Percentiles rank a stretch among this genome's conserved stretches.
These are phyloP conservation scores for Sitta europaea DNA, from an alignment of 2,113 vertebrate genomes.

Conservation along the genomic window DNA sequence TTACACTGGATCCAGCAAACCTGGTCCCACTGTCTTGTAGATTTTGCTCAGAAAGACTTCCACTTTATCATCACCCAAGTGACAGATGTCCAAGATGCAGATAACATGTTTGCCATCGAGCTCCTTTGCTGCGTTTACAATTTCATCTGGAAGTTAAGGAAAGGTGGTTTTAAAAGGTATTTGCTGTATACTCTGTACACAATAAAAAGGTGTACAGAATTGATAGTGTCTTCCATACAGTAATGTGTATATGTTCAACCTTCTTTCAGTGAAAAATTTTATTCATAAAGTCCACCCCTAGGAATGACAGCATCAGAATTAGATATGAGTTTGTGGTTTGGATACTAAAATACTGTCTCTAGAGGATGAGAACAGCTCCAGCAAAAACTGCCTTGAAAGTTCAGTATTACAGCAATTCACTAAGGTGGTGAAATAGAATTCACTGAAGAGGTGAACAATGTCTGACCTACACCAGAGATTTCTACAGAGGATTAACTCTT, in stretches of 20 bases:
- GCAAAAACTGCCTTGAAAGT: not conserved
- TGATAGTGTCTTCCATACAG: not conserved
- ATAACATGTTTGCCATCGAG: slow-evolving; percentile 77
- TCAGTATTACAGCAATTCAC: not conserved
- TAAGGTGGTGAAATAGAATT: not conserved
- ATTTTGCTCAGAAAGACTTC: slow-evolving; percentile 85
- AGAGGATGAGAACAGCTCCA: not conserved
- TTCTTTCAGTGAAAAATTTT: not conserved
- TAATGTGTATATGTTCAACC: not conserved
- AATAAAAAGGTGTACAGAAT: not conserved
- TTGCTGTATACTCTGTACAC: not conserved
- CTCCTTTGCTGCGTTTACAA: slow-evolving; percentile 64
- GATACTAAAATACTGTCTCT: not conserved
- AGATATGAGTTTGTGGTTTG: not conserved
- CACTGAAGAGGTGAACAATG: not conserved
- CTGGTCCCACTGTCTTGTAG: slow-evolving; percentile 71
- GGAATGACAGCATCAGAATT: not conserved
- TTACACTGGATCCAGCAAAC: not conserved
- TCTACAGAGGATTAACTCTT: not conserved
- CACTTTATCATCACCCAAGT: slow-evolving; percentile 78
- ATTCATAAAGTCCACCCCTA: not conserved
- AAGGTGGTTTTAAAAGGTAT: not conserved
- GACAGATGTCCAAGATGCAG: slow-evolving; percentile 84
- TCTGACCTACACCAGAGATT: not conserved
- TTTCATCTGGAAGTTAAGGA: slow-evolving; percentile 66